Evolutionary conservation across 1,140 invertebrate species (phyloP).

Genomic region (Dufourea novaeangliae): DNA sequence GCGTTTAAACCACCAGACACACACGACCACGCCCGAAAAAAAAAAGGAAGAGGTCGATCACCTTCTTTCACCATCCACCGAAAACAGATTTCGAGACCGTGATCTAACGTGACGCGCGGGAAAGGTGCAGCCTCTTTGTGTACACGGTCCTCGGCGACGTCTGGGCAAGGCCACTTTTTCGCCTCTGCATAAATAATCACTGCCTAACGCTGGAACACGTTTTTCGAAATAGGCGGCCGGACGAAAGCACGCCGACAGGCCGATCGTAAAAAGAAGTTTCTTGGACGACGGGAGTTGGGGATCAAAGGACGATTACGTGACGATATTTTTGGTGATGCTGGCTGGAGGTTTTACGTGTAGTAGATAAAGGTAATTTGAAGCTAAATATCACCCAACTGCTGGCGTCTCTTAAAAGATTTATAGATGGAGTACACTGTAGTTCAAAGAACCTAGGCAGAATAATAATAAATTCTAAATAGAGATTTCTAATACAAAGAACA

Average conservation of each 20-base stretch:
- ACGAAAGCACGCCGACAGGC: background rate
- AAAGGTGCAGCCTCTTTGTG: background rate
- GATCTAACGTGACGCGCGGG: background rate
- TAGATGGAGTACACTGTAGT: no score
- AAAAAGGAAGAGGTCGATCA: conserved; percentile 52
- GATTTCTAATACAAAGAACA: no score
- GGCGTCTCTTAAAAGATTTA: no score
- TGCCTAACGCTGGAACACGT: background rate
- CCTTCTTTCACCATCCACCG: conserved; percentile 23
- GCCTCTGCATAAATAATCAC: conserved; percentile 43
- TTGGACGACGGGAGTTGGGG: background rate
- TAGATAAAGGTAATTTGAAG: no score
- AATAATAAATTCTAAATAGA: no score
- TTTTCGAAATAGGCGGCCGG: conserved; percentile 2
- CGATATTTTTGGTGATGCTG: background rate
- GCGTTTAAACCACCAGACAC: background rate
- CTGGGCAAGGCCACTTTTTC: conserved; percentile 39
- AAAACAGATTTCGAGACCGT: conserved; percentile 43
- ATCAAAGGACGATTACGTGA: background rate
- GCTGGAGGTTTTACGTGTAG: background rate
- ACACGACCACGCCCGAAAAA: conserved; percentile 40
- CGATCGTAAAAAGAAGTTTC: background rate
- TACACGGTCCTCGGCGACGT: background rate
- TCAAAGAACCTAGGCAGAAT: no score
- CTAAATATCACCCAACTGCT: background rate